Evolutionary conservation across 2,888 invertebrate species (phyloP).

Genomic region (Meghimatium bilineatum): DNA sequence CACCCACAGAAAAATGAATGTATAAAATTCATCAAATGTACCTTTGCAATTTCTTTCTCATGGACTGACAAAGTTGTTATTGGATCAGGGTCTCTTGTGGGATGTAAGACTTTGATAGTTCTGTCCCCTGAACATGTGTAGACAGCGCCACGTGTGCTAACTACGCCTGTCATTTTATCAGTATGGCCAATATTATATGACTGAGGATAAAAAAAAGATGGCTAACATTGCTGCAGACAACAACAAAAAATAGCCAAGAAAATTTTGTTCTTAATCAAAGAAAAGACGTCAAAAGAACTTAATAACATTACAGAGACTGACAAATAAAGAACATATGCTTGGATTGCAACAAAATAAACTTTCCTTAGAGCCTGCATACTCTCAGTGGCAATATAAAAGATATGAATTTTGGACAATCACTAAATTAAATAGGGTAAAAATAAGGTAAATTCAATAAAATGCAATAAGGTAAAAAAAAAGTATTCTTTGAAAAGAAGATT

Average conservation of each 20-base stretch:
- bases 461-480: no score
- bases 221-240: background rate
- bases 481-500: no score
- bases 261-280: background rate
- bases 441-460: no score
- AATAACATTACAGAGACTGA: no score
- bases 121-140: slow-evolving; percentile 72
- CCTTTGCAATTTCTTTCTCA: slow-evolving; percentile 53
- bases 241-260: background rate
- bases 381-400: no score
- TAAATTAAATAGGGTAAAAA: no score
- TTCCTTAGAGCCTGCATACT: no score
- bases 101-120: slow-evolving; percentile 56
- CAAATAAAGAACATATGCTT: no score
- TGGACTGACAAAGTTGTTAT: slow-evolving; percentile 65
- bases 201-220: slow-evolving; percentile 55
- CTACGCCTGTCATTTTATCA: slow-evolving; percentile 57
- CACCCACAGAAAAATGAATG: background rate
- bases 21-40: background rate
- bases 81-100: slow-evolving; percentile 58
- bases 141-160: slow-evolving; percentile 56
- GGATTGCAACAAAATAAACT: no score
- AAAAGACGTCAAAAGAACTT: no score
- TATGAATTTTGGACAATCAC: no score
- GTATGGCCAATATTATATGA: slow-evolving; percentile 70